A percentile compares a stretch with the other conserved stretches of the same genome.
Evolutionary conservation across 1,140 invertebrate species (phyloP).

Genomic region (Doryteuthis pealeii): DNA sequence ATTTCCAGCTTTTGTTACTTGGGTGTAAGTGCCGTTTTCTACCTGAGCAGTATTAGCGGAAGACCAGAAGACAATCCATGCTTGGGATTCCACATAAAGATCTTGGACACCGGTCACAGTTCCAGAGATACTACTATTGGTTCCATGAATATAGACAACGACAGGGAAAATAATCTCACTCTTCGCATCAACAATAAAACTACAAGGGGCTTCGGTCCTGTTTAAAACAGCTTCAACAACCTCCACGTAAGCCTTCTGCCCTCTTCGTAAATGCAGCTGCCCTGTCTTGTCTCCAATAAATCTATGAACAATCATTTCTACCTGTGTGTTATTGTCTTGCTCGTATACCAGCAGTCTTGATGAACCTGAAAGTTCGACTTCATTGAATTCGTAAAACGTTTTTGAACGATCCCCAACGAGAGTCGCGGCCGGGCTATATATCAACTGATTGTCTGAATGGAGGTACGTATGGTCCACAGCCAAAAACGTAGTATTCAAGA

Average conservation of each 20-base stretch:
- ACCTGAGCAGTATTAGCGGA: constrained; percentile 43
- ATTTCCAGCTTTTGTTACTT: constrained; percentile 35
- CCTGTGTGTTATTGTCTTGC: constrained; percentile 25
- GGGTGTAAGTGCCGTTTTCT: constrained; percentile 34
- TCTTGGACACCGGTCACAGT: constrained; percentile 40
- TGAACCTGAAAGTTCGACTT: constrained; percentile 43
- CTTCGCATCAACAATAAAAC: constrained; percentile 40
- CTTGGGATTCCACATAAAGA: constrained; percentile 36
- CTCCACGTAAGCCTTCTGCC: constrained; percentile 45
- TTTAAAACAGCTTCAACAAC: constrained; percentile 44
- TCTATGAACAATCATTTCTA: constrained; percentile 34
- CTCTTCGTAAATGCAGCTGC: constrained; percentile 36
- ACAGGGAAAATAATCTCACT: constrained; percentile 42
- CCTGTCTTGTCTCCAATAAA: constrained; percentile 52
- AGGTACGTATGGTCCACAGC: constrained; percentile 38
- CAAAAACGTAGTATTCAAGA: constrained; percentile 40
- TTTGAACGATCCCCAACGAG: constrained; percentile 36
- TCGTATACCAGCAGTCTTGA: constrained; percentile 42
- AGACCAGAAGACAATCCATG: constrained; percentile 32
- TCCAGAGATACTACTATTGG: constrained; percentile 43
- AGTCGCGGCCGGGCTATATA: constrained; percentile 38
- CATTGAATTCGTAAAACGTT: constrained; percentile 42
- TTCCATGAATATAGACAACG: constrained; percentile 44
- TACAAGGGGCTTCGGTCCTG: constrained; percentile 45
- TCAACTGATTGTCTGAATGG: constrained; percentile 37